A percentile compares a stretch with the other conserved stretches of the same genome.
Conservation (phyloP, 2,797 vertebrate species). For the Rhabdophis nuchalis region DNA sequence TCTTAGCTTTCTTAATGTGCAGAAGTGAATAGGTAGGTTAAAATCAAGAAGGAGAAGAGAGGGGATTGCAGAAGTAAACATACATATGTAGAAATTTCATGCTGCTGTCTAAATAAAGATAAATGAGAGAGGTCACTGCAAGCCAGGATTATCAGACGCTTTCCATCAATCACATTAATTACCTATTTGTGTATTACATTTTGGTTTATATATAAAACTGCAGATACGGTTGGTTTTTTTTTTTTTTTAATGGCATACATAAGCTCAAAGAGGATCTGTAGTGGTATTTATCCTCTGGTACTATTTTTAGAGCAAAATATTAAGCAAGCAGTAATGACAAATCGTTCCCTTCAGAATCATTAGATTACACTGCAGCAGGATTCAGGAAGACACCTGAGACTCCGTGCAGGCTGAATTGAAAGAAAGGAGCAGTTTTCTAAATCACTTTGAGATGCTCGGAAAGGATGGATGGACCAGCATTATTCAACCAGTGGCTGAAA, state of each 20-base stretch:
- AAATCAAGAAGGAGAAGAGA: neutral
- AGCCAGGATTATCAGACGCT: neutral
- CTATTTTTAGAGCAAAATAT: constrained; percentile 11
- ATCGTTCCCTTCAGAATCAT: neutral
- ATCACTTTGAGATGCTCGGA: neutral
- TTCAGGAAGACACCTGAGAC: neutral
- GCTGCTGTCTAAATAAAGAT: neutral
- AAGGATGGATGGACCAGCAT: neutral
- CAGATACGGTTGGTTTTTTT: neutral
- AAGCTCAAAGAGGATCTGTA: neutral
- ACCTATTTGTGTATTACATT: neutral
- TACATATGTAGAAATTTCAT: neutral
- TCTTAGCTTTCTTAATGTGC: too few species aligned
- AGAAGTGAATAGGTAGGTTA: too few species aligned
- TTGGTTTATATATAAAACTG: neutral
- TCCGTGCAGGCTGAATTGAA: neutral
- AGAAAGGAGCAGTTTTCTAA: neutral
- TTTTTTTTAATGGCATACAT: neutral
- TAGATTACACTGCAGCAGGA: neutral
- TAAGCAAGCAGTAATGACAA: neutral
- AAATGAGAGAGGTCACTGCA: neutral
- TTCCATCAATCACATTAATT: constrained; percentile 6
- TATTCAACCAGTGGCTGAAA: neutral
- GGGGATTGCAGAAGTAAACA: neutral
- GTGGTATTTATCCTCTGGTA: neutral